phyloP scores from a whole-genome alignment of 1,140 invertebrate species.

The Drosophila insularis region DNA sequence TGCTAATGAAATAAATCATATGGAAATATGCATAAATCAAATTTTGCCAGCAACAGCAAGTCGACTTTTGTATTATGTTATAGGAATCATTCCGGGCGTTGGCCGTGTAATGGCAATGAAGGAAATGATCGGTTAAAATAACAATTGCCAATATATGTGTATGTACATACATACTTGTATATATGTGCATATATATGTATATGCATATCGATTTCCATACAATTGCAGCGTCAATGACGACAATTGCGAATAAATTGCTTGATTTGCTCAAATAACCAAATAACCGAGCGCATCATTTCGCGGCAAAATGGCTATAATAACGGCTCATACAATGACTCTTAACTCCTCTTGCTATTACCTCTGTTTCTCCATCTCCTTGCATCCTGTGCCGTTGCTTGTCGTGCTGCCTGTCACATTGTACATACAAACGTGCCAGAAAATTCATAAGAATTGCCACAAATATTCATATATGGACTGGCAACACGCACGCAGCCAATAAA shows the following conservation, averaged over 20 bases:
- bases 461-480: slow-evolving; percentile 75
- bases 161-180: not conserved
- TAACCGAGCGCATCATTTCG: slow-evolving; percentile 74
- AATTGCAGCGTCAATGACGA: slow-evolving; percentile 68
- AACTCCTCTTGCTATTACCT: slow-evolving; percentile 17
- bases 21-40: slow-evolving; percentile 81
- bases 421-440: slow-evolving; percentile 61
- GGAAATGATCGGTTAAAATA: slow-evolving; percentile 80
- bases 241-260: slow-evolving; percentile 79
- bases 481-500: slow-evolving; percentile 78
- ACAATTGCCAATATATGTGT: slow-evolving; percentile 39
- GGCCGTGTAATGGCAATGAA: slow-evolving; percentile 59
- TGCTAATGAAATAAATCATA: slow-evolving; percentile 81
- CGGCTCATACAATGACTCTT: slow-evolving; percentile 61
- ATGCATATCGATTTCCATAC: slow-evolving; percentile 75
- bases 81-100: slow-evolving; percentile 16
- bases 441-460: slow-evolving; percentile 79
- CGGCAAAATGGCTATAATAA: slow-evolving; percentile 76
- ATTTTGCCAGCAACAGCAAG: slow-evolving; percentile 55
- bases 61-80: not conserved
- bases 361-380: slow-evolving; percentile 42
- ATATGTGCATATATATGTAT: not conserved
- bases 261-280: slow-evolving; percentile 78
- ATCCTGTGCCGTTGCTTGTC: slow-evolving; percentile 52
- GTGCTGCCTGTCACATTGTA: slow-evolving; percentile 42